Conservation (phyloP, 2,797 vertebrate genomes). For the Sebastes taczanowskii region DNA sequence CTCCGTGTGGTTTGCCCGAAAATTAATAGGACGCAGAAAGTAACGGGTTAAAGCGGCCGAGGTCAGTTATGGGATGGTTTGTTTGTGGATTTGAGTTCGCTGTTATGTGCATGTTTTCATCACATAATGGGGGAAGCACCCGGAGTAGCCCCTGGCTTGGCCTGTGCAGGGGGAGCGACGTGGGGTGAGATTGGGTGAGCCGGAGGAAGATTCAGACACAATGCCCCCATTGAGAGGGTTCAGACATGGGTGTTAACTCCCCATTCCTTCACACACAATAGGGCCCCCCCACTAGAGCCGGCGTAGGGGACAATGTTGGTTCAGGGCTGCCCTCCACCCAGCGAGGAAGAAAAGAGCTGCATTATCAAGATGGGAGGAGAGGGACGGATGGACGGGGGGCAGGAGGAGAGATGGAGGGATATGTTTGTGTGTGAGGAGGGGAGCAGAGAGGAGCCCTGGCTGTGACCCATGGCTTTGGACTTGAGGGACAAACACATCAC, state of each 20-base stretch:
- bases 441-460: constrained; percentile 31
- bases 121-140: constrained; percentile 41
- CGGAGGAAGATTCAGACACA: constrained; percentile 84
- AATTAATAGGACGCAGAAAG: constrained; percentile 46
- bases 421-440: constrained; percentile 60
- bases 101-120: constrained; percentile 56
- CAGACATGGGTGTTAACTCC: constrained; percentile 82
- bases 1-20: constrained; percentile 31
- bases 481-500: constrained; percentile 58
- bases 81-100: constrained; percentile 48
- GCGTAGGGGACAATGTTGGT: constrained; percentile 81
- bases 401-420: constrained; percentile 57
- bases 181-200: constrained; percentile 71
- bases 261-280: constrained; percentile 85
- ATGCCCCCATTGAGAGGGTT: constrained; percentile 83
- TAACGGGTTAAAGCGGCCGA: constrained; percentile 8
- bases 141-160: constrained; percentile 43
- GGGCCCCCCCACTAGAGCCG: constrained; percentile 76
- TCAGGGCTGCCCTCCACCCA: constrained; percentile 76
- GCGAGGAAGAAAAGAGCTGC: constrained; percentile 77
- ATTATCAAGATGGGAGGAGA: constrained; percentile 71
- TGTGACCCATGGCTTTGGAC: constrained; percentile 79
- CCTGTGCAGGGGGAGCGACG: constrained; percentile 38
- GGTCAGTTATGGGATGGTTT: constrained; percentile 32
- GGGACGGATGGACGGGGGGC: constrained; percentile 15